Evolutionary conservation across 1,140 invertebrate genomes (phyloP).

Genomic region (Lordiphosa collinella): DNA sequence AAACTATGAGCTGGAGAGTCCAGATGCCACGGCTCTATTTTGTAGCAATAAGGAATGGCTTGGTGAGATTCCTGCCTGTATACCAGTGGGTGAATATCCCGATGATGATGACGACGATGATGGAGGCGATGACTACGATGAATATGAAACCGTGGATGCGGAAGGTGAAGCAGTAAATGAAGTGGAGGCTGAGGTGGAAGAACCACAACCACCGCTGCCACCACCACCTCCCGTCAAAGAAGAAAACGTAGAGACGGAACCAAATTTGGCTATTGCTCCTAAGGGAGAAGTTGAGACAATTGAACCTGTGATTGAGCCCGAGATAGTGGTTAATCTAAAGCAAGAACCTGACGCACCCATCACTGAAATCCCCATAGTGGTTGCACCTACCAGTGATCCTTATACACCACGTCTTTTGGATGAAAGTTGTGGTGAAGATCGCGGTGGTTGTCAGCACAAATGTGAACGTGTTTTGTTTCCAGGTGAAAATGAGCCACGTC

Average conservation of each 20-base stretch:
- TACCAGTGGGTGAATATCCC: conserved; percentile 62
- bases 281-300: too few species aligned
- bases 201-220: conserved; percentile 6
- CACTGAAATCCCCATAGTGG: conserved; percentile 33
- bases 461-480: conserved; percentile 66
- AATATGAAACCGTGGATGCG: conserved; percentile 41
- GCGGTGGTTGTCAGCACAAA: conserved; percentile 74
- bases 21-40: conserved; percentile 81
- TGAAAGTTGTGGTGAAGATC: conserved; percentile 56
- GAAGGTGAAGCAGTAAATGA: conserved; percentile 23
- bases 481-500: conserved; percentile 61
- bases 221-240: conserved; percentile 15
- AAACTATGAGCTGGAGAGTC: conserved; percentile 80
- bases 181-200: neutral
- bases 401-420: conserved; percentile 62
- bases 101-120: conserved; percentile 22
- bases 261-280: too few species aligned
- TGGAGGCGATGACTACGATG: conserved; percentile 25
- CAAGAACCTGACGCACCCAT: neutral
- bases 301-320: neutral
- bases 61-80: conserved; percentile 81
- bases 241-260: too few species aligned
- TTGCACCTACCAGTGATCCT: conserved; percentile 47
- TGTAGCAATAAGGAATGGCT: conserved; percentile 82
- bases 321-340: too few species aligned